Evolutionary conservation across 2,113 vertebrate genomes (phyloP), one percentile per base, ranked within the genome.

Genomic region (Apaloderma vittatum): DNA sequence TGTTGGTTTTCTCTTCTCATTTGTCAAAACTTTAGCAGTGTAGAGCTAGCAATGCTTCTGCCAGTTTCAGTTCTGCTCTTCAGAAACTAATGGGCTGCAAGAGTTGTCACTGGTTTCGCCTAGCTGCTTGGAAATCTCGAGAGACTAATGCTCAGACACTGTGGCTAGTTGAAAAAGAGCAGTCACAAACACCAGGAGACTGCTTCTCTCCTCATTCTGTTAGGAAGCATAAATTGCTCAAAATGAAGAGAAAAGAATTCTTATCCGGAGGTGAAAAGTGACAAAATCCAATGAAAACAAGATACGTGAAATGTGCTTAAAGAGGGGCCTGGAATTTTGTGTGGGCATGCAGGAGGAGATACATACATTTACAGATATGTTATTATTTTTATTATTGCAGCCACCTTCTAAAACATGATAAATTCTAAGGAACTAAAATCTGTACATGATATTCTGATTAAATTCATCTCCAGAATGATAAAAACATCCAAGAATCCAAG

Each of bases 51-150:
- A 65, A 15, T 5, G 20, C 20, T 88, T 65, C 72, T 89, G 79
- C 65, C 92, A 89, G 68, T 52, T 95, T 87, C 76, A 67, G 61
- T 87, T 81, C 76, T 87, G 48, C 86, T 93, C 57, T 65, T 93
- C 90, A 96, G 52, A 88, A 84, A 49, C 21, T 40, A 54, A 55
- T 10, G 65, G 76, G 45, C 63, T 94, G 77, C 76, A 81, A 55
- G 66, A 85, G 40, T 43, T 88, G 95, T 72, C 88, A 92, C 46
- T 4, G 11, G n/a, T 52, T 92, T 92, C 73, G 92, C 49, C 61
- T 9, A 65, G 65, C 37, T 78, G 61, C 79, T 65, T 22, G 23
- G 61, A 75, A 83, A 93, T 43, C 65, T 88, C 59, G 37, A 15
- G 29, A 87, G 75, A 63, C 17, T 45, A 14, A 49, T 36, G 67